Conservation (phyloP, 2,797 vertebrate species). For the Podarcis siculus region DNA sequence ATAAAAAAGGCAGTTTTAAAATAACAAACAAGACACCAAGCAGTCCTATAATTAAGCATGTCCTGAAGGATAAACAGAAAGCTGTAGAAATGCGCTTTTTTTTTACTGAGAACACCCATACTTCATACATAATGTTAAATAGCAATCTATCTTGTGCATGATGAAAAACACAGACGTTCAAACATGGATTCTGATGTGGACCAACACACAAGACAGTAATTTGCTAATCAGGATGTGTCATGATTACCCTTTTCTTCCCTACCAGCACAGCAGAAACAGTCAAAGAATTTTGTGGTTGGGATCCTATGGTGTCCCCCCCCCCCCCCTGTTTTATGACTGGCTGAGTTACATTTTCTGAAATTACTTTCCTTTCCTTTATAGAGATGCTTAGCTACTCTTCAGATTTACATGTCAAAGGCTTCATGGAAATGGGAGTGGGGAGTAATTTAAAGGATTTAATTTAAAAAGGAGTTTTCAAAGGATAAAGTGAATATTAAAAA, state of each 20-base stretch:
- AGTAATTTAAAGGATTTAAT: constrained; percentile 38
- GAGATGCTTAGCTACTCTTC: constrained; percentile 3
- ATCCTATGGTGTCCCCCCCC: background rate
- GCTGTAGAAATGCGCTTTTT: background rate
- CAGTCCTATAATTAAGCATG: background rate
- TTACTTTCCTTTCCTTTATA: constrained; percentile 34
- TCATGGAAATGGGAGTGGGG: background rate
- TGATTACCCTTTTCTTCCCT: constrained; percentile 46
- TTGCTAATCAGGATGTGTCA: constrained; percentile 33
- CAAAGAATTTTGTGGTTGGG: constrained; percentile 33
- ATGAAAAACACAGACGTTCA: background rate
- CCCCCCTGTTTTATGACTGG: constrained; percentile 19
- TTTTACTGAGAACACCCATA: constrained; percentile 20
- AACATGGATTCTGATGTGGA: background rate
- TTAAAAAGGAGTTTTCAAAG: constrained; percentile 50
- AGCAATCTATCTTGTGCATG: constrained; percentile 19
- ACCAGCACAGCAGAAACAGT: constrained; percentile 14
- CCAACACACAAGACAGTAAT: constrained; percentile 29
- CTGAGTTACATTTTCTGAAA: constrained; percentile 33
- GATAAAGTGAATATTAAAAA: constrained; percentile 3
- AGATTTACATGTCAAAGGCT: constrained; percentile 28
- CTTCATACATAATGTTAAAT: background rate
- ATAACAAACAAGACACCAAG: no score
- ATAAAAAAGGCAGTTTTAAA: background rate
- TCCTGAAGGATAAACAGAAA: background rate